phyloP scores from a whole-genome alignment of 1,140 invertebrate species.

The Drosophila melanogaster region DNA sequence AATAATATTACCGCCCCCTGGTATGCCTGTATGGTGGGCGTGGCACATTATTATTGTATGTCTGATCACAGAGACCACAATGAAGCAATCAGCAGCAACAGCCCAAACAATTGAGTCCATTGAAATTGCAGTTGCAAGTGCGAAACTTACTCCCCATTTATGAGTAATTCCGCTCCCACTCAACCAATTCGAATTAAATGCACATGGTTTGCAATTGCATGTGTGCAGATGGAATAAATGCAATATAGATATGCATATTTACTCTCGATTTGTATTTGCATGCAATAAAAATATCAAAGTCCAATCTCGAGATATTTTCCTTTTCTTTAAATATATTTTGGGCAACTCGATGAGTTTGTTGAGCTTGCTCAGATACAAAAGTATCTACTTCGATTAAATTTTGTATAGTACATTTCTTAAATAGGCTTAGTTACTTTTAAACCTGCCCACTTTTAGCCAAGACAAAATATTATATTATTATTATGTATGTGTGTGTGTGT shows the following conservation, averaged over 20 bases:
- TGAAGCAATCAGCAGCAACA: constrained; percentile 67
- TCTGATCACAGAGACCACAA: constrained; percentile 55
- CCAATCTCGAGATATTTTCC: constrained; percentile 16
- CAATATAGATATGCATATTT: constrained; percentile 34
- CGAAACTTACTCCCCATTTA: constrained; percentile 61
- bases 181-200: background rate
- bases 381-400: too few relatives aligned
- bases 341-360: constrained; percentile 19
- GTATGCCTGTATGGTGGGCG: constrained; percentile 14
- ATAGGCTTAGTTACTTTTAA: background rate
- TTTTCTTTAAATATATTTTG: background rate
- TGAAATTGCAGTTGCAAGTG: constrained; percentile 49
- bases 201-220: constrained; percentile 8
- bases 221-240: constrained; percentile 30
- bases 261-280: constrained; percentile 23
- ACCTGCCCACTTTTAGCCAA: constrained; percentile 19
- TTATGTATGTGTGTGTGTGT: constrained; percentile 28
- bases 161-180: constrained; percentile 39
- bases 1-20: constrained; percentile 63
- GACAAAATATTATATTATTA: constrained; percentile 48
- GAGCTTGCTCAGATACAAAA: too few relatives aligned
- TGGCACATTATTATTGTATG: constrained; percentile 59
- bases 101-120: constrained; percentile 55
- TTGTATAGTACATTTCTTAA: too few relatives aligned
- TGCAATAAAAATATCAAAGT: constrained; percentile 30